These are phyloP conservation scores for Bothrops jararaca DNA, from an alignment of 2,113 vertebrate species.

Conservation along the genomic window DNA sequence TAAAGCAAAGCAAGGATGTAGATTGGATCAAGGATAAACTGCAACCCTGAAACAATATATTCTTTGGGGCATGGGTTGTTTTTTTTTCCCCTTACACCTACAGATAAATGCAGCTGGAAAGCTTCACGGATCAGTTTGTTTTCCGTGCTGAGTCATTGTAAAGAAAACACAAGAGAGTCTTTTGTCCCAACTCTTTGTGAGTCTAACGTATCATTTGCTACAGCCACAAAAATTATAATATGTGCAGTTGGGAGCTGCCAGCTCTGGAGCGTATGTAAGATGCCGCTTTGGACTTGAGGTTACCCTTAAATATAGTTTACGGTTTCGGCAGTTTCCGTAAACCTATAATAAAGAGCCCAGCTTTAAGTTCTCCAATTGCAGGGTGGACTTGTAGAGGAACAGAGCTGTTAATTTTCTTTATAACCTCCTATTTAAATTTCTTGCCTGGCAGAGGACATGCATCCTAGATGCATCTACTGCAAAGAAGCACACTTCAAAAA, in stretches of 20 bases:
- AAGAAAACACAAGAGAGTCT: conserved; percentile 2
- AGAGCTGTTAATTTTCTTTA: conserved; percentile 37
- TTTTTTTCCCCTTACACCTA: no score
- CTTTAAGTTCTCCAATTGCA: conserved; percentile 28
- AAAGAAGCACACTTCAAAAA: neutral
- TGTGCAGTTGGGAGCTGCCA: conserved; percentile 30
- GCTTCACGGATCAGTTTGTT: neutral
- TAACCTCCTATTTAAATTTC: conserved; percentile 35
- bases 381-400: conserved; percentile 15
- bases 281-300: conserved; percentile 40
- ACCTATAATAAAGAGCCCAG: conserved; percentile 55
- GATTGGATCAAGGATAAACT: neutral
- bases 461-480: neutral
- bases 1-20: neutral
- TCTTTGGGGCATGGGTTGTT: neutral
- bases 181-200: conserved; percentile 39
- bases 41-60: neutral
- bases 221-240: conserved; percentile 45
- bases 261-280: conserved; percentile 18
- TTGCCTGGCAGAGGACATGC: neutral
- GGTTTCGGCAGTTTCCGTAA: conserved; percentile 42
- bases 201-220: conserved; percentile 52
- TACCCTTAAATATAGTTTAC: conserved; percentile 54
- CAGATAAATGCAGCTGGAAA: neutral
- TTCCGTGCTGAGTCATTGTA: neutral